Conservation (phyloP, 2,888 invertebrate species). For the Tetrapedia diversipes region DNA sequence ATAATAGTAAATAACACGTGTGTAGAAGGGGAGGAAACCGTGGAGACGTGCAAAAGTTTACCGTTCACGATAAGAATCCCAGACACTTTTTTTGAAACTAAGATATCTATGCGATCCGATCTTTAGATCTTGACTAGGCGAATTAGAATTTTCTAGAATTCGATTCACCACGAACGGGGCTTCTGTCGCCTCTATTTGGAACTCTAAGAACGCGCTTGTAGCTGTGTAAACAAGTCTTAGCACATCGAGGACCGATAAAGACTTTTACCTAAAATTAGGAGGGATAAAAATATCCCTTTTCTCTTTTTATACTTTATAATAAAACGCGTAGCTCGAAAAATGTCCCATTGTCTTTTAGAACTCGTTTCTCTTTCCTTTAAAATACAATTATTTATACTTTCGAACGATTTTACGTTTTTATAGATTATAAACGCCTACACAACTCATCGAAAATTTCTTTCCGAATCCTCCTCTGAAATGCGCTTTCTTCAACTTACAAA, state of each 20-base stretch:
- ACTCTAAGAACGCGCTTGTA: constrained; percentile 49
- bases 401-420: not conserved
- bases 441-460: not conserved
- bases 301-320: not conserved
- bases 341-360: constrained; percentile 28
- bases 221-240: constrained; percentile 27
- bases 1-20: constrained; percentile 43
- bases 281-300: not conserved
- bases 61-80: constrained; percentile 23
- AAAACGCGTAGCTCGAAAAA: constrained; percentile 11
- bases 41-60: constrained; percentile 29
- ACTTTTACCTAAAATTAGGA: constrained; percentile 1
- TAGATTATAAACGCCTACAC: not conserved
- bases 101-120: constrained; percentile 6
- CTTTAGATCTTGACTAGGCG: constrained; percentile 4
- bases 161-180: constrained; percentile 5
- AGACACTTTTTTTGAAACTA: not conserved
- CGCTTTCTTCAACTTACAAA: not conserved
- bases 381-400: constrained; percentile 15
- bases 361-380: constrained; percentile 7
- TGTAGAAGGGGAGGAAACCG: constrained; percentile 23
- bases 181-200: constrained; percentile 23
- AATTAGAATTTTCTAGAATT: constrained; percentile 12
- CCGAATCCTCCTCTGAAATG: not conserved
- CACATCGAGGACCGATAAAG: constrained; percentile 42